A percentile compares a stretch with the other conserved stretches of the same genome.
phyloP scores from a whole-genome alignment of 2,113 vertebrate species.

The Ochotona curzoniae region DNA sequence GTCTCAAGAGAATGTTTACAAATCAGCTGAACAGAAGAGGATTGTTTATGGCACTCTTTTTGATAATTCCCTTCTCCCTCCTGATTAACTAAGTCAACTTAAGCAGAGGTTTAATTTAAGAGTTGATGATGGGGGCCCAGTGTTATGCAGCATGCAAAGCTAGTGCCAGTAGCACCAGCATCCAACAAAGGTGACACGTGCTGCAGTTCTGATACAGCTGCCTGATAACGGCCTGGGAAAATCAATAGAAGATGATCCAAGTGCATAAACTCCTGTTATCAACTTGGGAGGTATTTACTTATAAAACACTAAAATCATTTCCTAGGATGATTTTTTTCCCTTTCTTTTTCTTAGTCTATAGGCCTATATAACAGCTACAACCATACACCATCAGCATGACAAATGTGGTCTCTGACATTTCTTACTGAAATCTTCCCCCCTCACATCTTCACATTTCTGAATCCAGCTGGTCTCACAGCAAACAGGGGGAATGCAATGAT shows the following conservation, averaged over 20 bases:
- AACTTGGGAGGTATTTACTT: not conserved
- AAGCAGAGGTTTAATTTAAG: not conserved
- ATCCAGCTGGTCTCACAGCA: not conserved
- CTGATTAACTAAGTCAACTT: constrained; percentile 16
- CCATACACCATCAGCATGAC: too few relatives aligned
- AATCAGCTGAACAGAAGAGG: not conserved
- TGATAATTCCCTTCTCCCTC: not conserved
- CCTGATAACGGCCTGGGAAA: too few relatives aligned
- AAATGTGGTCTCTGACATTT: not conserved
- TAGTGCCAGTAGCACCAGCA: too few relatives aligned
- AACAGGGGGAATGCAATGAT: not conserved
- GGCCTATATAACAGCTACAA: not conserved
- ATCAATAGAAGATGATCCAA: too few relatives aligned
- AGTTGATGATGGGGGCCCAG: not conserved
- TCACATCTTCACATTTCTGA: not conserved
- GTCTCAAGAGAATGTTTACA: not conserved
- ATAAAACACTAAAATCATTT: not conserved
- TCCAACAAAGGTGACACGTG: too few relatives aligned
- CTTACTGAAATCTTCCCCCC: not conserved
- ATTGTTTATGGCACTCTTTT: not conserved
- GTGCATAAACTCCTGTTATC: too few relatives aligned
- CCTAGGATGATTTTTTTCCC: not conserved
- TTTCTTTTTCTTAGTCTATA: not conserved
- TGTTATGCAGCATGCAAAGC: too few relatives aligned
- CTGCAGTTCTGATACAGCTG: too few relatives aligned